These are phyloP conservation scores for Turritopsis dohrnii DNA, from an alignment of 30 jellyfish, hydroid and myxozoan genomes.

Conservation along the genomic window DNA sequence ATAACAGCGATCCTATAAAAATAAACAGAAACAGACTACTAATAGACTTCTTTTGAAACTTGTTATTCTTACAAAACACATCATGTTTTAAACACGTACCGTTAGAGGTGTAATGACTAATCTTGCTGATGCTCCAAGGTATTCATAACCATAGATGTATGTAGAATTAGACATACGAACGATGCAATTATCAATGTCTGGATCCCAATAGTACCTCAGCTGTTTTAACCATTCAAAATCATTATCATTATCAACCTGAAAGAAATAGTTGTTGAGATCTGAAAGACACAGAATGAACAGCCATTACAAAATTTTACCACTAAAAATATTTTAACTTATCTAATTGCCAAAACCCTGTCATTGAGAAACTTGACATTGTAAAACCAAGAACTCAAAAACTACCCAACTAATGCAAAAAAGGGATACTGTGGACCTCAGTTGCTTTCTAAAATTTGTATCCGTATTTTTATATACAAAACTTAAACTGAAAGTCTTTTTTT, in stretches of 20 bases:
- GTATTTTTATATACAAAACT: too few species aligned
- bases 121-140: conserved; percentile 96
- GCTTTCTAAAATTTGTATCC: too few species aligned
- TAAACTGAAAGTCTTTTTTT: too few species aligned
- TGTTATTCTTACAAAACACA: background rate
- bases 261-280: too few species aligned
- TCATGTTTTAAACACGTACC: background rate
- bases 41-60: background rate
- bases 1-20: conserved; percentile 86
- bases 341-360: too few species aligned
- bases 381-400: too few species aligned
- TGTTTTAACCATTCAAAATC: conserved; percentile 92
- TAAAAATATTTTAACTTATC: too few species aligned
- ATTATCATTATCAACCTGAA: conserved; percentile 62
- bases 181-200: conserved; percentile 79
- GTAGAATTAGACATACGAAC: conserved; percentile 96
- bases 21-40: background rate
- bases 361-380: too few species aligned
- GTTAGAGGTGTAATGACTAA: conserved; percentile 93
- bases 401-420: too few species aligned
- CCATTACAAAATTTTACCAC: too few species aligned
- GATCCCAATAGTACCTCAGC: conserved; percentile 91
- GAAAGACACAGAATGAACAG: too few species aligned
- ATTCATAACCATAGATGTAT: conserved; percentile 88
- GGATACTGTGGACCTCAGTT: too few species aligned